Conservation (phyloP, 2,797 vertebrate species). For the Crax fasciolata region DNA sequence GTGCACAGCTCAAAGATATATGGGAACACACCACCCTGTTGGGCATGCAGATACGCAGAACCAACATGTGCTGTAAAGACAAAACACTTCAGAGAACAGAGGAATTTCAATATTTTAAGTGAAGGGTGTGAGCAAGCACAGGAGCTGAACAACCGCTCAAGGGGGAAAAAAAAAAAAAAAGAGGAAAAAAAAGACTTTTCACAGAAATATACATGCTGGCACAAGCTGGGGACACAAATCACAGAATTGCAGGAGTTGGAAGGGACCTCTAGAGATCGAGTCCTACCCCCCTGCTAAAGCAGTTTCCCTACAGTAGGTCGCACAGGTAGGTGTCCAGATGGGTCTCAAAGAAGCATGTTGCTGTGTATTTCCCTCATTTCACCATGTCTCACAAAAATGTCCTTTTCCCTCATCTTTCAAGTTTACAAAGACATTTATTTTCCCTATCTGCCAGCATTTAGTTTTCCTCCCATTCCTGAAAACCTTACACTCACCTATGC, state of each 20-base stretch:
- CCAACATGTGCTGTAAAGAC: not conserved
- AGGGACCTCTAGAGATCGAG: too few species aligned
- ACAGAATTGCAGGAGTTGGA: too few species aligned
- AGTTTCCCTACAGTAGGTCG: too few species aligned
- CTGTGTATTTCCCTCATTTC: not conserved
- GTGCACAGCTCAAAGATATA: not conserved
- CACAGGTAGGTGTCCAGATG: too few species aligned
- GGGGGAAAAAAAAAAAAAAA: not conserved
- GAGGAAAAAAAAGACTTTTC: not conserved
- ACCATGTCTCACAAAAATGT: not conserved
- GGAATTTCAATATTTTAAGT: not conserved
- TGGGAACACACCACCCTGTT: not conserved
- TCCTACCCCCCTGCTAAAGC: too few species aligned
- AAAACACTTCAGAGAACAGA: not conserved
- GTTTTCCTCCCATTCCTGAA: not conserved
- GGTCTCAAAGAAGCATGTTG: not conserved
- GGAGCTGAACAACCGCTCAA: not conserved
- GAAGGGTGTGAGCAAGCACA: not conserved
- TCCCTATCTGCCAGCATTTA: not conserved
- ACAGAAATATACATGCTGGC: not conserved
- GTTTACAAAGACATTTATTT: not conserved
- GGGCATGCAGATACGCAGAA: rapidly evolving
- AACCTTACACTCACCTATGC: not conserved
- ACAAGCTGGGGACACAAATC: not conserved
- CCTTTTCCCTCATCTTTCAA: not conserved